These are phyloP conservation scores for Apocrypta bakeri DNA, from an alignment of 1,140 invertebrate genomes.

Conservation along the genomic window DNA sequence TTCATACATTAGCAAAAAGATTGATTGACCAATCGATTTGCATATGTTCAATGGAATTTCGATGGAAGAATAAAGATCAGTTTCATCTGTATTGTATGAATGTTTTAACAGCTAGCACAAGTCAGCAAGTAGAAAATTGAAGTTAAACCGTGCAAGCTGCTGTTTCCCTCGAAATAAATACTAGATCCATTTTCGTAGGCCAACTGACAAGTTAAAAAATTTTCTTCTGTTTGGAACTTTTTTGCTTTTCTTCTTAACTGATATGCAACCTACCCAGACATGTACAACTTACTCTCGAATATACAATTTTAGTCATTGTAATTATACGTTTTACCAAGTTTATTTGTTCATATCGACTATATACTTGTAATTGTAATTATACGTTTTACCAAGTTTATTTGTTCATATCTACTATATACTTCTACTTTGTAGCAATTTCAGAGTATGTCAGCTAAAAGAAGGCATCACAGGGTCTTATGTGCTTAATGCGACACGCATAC, in stretches of 20 bases:
- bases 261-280: neutral
- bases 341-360: no score
- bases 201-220: slow-evolving; percentile 35
- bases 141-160: slow-evolving; percentile 13
- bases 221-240: neutral
- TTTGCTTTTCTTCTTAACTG: neutral
- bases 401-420: no score
- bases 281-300: neutral
- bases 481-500: no score
- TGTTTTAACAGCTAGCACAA: neutral
- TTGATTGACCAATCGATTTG: no score
- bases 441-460: no score
- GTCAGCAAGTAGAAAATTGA: neutral
- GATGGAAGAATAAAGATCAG: neutral
- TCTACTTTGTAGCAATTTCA: no score
- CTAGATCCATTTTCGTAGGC: slow-evolving; percentile 7
- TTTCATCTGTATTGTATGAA: neutral
- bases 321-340: no score
- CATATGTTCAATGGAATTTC: neutral
- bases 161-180: slow-evolving; percentile 21
- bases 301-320: no score
- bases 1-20: no score
- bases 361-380: no score
- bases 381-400: no score
- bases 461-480: no score